These are phyloP conservation scores for Prosapia bicincta DNA, from an alignment of 2,888 invertebrate species.

Conservation along the genomic window DNA sequence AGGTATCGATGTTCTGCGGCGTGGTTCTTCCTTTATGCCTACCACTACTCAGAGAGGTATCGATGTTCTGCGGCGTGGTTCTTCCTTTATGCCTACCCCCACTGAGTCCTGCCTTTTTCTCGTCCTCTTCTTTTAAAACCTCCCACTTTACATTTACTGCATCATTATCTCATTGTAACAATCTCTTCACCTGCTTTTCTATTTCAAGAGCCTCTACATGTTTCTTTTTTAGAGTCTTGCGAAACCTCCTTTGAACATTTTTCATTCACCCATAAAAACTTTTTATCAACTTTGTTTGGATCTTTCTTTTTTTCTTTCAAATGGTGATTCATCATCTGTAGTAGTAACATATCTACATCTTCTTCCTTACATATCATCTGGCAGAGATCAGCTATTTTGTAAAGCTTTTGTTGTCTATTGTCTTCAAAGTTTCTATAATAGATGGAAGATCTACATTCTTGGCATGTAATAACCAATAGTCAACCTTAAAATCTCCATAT, in stretches of 20 bases:
- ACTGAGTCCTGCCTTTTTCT: slow-evolving; percentile 50
- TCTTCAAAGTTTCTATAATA: too few relatives aligned
- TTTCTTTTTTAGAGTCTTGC: slow-evolving; percentile 95
- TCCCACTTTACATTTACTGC: slow-evolving; percentile 87
- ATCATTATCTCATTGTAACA: slow-evolving; percentile 89
- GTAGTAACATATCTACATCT: slow-evolving; percentile 71
- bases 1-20: too few relatives aligned
- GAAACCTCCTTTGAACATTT: slow-evolving; percentile 88
- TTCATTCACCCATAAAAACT: slow-evolving; percentile 92
- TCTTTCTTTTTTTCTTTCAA: slow-evolving; percentile 80
- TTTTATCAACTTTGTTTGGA: slow-evolving; percentile 81
- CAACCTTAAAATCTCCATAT: too few relatives aligned
- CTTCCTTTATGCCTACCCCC: too few relatives aligned
- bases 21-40: too few relatives aligned
- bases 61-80: too few relatives aligned
- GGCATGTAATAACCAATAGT: too few relatives aligned
- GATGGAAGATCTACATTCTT: too few relatives aligned
- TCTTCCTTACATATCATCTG: slow-evolving; percentile 83
- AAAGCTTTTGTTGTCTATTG: too few relatives aligned
- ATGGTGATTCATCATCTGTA: slow-evolving; percentile 75
- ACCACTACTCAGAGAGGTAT: too few relatives aligned
- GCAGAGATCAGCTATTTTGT: too few relatives aligned
- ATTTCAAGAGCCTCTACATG: slow-evolving; percentile 96
- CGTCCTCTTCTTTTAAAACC: slow-evolving; percentile 83
- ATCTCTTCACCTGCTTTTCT: slow-evolving; percentile 84